Evolutionary conservation across 2,888 invertebrate species (phyloP).

Genomic region (Perdita meconis): DNA sequence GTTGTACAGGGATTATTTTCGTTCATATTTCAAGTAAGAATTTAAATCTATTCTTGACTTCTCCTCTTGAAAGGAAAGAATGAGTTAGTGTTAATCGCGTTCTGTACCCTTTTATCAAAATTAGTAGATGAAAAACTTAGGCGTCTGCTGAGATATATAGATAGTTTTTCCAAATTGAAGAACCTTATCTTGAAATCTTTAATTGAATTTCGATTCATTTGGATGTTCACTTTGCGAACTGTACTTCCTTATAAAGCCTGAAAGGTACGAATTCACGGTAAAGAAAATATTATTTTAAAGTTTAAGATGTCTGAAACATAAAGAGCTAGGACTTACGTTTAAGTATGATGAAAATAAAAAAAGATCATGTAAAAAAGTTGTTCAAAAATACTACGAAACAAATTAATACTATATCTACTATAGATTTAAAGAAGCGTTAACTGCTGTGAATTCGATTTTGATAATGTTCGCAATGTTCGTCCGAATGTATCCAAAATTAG

Average conservation of each 20-base stretch:
- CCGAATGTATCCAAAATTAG: conserved; percentile 17
- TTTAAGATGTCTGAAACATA: no score
- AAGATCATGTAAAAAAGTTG: no score
- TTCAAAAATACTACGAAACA: no score
- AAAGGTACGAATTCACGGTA: conserved; percentile 8
- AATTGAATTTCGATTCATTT: not conserved
- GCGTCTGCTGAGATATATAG: not conserved
- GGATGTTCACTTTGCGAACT: not conserved
- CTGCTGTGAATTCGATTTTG: conserved; percentile 12
- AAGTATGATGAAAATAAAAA: no score
- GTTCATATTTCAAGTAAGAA: not conserved
- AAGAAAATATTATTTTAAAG: not conserved
- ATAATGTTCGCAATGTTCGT: not conserved
- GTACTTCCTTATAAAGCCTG: not conserved
- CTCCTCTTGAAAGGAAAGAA: not conserved
- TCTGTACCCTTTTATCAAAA: conserved; percentile 4
- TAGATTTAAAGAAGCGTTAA: not conserved
- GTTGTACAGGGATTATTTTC: conserved; percentile 29
- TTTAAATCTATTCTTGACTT: conserved; percentile 15
- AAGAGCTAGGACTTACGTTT: no score
- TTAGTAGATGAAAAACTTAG: conserved; percentile 11
- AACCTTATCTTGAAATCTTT: not conserved
- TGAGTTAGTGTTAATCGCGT: not conserved
- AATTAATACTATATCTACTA: no score
- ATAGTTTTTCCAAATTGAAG: conserved; percentile 10